phyloP scores from a whole-genome alignment of 2,888 invertebrate species.

The Mesochorus sp. region DNA sequence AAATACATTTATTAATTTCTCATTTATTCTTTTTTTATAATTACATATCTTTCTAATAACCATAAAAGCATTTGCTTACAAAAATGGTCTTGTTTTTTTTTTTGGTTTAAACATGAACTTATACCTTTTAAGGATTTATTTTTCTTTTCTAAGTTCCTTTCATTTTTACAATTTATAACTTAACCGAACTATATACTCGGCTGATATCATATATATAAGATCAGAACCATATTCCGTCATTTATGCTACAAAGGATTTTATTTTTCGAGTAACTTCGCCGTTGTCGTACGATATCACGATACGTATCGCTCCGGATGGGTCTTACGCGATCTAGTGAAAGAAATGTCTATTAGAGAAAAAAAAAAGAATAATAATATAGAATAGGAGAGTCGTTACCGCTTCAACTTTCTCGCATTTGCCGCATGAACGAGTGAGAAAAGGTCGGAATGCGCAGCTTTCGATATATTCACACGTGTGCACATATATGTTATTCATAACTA shows the following conservation, averaged over 20 bases:
- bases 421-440: constrained; percentile 72
- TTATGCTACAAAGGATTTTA: constrained; percentile 32
- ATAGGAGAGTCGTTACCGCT: constrained; percentile 33
- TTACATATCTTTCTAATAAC: too few relatives aligned
- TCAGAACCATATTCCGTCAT: constrained; percentile 4
- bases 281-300: constrained; percentile 14
- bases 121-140: not conserved
- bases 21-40: too few relatives aligned
- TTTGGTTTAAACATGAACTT: too few relatives aligned
- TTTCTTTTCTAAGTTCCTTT: not conserved
- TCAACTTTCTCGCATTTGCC: constrained; percentile 63
- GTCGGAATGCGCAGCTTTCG: constrained; percentile 59
- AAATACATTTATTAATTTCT: too few relatives aligned
- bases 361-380: not conserved
- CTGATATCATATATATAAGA: not conserved
- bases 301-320: constrained; percentile 9
- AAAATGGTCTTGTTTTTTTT: too few relatives aligned
- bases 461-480: not conserved
- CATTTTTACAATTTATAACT: not conserved
- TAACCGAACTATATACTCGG: not conserved
- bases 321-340: not conserved
- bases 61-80: too few relatives aligned
- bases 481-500: not conserved
- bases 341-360: not conserved
- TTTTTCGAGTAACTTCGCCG: constrained; percentile 19